Evolutionary conservation across 2,113 vertebrate species (phyloP).

Genomic region (Vulpes vulpes): DNA sequence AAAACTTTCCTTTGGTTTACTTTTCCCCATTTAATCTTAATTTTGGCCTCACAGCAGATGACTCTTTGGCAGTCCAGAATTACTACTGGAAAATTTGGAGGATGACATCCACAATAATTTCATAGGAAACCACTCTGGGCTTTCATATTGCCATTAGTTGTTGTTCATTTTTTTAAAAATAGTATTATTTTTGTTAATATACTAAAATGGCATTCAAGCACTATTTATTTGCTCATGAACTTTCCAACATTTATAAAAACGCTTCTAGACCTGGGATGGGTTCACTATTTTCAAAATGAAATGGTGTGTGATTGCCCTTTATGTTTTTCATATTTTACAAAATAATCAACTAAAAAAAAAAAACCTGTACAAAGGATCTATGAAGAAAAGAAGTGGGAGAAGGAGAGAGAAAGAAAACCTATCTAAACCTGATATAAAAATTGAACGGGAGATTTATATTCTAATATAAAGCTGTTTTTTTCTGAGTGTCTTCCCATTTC

Average conservation of each 20-base stretch:
- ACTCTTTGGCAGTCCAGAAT: neutral
- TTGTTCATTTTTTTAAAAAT: neutral
- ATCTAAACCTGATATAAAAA: neutral
- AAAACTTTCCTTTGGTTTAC: neutral
- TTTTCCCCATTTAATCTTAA: neutral
- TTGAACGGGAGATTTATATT: neutral
- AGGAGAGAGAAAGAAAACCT: neutral
- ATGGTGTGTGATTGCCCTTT: neutral
- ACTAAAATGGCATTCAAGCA: neutral
- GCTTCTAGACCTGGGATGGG: neutral
- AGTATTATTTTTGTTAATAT: neutral
- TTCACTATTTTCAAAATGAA: constrained; percentile 3
- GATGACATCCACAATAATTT: neutral
- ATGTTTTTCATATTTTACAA: constrained; percentile 7
- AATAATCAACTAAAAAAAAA: neutral
- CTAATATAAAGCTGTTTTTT: constrained; percentile 1
- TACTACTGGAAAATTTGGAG: neutral
- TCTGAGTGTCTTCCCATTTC: neutral
- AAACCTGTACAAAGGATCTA: neutral
- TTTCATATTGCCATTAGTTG: neutral
- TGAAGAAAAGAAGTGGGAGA: neutral
- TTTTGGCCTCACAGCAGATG: neutral
- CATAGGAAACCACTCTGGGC: neutral
- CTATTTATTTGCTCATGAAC: neutral
- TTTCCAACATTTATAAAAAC: neutral